Evolutionary conservation across 2,797 vertebrate species (phyloP).

Genomic region (Enteromius radiatus): DNA sequence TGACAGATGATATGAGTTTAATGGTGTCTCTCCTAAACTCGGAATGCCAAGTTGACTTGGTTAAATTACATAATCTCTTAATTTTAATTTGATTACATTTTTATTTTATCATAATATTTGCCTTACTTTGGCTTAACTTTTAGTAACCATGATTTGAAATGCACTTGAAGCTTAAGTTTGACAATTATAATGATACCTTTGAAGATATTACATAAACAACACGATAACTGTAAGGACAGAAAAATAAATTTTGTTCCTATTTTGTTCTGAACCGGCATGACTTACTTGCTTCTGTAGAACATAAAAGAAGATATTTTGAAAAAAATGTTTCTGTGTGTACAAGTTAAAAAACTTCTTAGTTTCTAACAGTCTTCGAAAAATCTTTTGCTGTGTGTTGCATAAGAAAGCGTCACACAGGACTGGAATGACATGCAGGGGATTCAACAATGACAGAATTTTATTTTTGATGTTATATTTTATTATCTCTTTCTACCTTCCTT

Average conservation of each 20-base stretch:
- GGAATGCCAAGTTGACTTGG: neutral
- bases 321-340: too few species aligned
- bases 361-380: too few species aligned
- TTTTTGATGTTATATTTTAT: neutral
- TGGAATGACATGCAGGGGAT: neutral
- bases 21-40: constrained; percentile 1
- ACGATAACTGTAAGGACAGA: neutral
- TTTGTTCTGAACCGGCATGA: neutral
- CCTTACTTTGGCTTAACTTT: neutral
- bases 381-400: neutral
- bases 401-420: neutral
- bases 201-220: neutral
- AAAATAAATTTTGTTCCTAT: neutral
- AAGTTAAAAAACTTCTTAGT: neutral
- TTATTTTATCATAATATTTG: neutral
- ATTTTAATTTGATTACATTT: neutral
- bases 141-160: neutral
- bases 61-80: neutral
- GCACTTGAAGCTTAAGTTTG: neutral
- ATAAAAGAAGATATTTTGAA: neutral
- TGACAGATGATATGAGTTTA: neutral
- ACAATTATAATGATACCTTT: neutral
- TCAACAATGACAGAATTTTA: neutral
- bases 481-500: neutral
- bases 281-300: neutral